Base-by-base conservation (phyloP, 2,797 vertebrate genomes). In the Cossypha polioptera region DNA sequence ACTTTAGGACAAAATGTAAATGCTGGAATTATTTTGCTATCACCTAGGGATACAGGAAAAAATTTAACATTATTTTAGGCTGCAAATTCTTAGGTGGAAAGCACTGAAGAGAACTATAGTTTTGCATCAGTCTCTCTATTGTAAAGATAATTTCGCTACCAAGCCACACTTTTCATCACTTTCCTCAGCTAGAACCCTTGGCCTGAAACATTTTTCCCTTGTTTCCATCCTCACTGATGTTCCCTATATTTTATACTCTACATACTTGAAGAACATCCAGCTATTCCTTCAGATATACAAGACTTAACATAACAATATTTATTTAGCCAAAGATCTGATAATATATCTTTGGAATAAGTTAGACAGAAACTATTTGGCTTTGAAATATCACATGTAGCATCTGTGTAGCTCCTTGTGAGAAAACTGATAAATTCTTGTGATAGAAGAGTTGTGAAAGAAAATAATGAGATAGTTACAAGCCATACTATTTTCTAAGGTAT, bases 361-460 rank as follows among this genome's bases (percentile, higher is more conserved):
- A 82, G 57, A 31, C 40, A 87, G 63, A 92, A 95, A 89, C 10
- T 91, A 81, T 69, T 77, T 71, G 68, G n/a, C 72, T 86, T 90
- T 65, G 82, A 85, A 89, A 79, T 68, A 79, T 20, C 45, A 54
- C 42, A 50, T 40, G 28, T 42, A 67, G 9, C 20, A 82, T 45
- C 63, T 51, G 10, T 20, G 20, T 33, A 86, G 50, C 35, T 91
- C 20, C 16, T 43, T 55, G 48, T 57, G 47, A 93, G 43, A 9
- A 90, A 75, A 86, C 10, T 3, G 19, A 53, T 31, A 62, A 2
- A 6, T 58, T 84, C 45, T 72, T 62, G 11, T 61, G 19, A 72
- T 22, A 88, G 13, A 83, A 78, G 40, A 40, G 10, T 17, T 76
- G 18, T n/a, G 33, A 80, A 68, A 75, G 19, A 54, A 75, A 90